Evolutionary conservation across 1,140 invertebrate species (phyloP).

Genomic region (Anthonomus grandis): DNA sequence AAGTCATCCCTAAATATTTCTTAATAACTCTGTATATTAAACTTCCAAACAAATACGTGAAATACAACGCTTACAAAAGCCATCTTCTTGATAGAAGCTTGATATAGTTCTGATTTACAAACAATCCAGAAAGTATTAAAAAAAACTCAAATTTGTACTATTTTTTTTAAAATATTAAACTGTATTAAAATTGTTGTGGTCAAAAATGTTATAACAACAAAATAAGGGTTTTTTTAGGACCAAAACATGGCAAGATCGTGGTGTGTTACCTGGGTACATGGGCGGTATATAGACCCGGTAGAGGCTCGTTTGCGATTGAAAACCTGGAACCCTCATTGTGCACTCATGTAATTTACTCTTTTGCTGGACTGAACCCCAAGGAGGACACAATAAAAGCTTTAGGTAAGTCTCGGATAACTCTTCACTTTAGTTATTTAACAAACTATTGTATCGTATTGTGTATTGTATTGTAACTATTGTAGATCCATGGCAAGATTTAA

Average conservation of each 20-base stretch:
- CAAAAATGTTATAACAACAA: not conserved
- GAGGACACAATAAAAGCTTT: slow-evolving; percentile 63
- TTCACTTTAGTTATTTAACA: no score
- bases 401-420: slow-evolving; percentile 52
- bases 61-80: not conserved
- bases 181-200: not conserved
- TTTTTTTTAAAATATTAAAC: not conserved
- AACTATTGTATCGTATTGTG: no score
- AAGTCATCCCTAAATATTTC: no score
- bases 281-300: slow-evolving; percentile 66
- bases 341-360: slow-evolving; percentile 85
- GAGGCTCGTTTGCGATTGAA: slow-evolving; percentile 63
- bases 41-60: not conserved
- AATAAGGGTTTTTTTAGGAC: slow-evolving; percentile 43
- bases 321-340: slow-evolving; percentile 76
- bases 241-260: slow-evolving; percentile 61
- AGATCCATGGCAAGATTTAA: slow-evolving; percentile 75
- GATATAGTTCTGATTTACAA: not conserved
- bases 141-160: not conserved
- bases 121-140: not conserved
- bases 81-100: not conserved
- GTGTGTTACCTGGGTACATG: slow-evolving; percentile 78
- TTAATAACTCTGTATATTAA: no score
- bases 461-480: no score
- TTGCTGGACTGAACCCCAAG: slow-evolving; percentile 70